A percentile compares a stretch with the other conserved stretches of the same genome.
These are phyloP conservation scores for Merodon equestris DNA, from an alignment of 2,888 invertebrate species.

Conservation along the genomic window DNA sequence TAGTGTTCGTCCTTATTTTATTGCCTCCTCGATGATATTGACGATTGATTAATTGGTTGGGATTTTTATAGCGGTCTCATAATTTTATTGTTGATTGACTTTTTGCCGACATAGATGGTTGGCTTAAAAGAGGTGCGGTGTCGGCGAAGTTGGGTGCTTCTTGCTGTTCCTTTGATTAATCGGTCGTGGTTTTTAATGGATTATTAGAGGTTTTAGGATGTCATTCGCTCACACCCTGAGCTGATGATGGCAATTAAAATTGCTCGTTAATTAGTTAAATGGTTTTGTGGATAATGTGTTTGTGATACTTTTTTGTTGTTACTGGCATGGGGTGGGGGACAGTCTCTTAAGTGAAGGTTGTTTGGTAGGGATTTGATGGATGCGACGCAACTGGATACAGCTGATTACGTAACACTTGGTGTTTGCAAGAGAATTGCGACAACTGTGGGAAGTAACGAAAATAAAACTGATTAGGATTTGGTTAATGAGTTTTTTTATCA, in stretches of 20 bases:
- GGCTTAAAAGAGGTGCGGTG: slow-evolving; percentile 2
- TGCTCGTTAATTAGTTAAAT: slow-evolving; percentile 64
- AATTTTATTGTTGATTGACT: slow-evolving; percentile 62
- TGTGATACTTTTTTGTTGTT: slow-evolving; percentile 16
- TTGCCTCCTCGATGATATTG: slow-evolving; percentile 46
- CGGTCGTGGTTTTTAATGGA: slow-evolving; percentile 64
- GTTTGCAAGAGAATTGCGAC: not conserved
- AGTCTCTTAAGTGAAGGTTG: not conserved
- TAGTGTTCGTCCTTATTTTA: slow-evolving; percentile 39
- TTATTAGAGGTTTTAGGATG: slow-evolving; percentile 62
- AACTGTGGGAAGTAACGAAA: too few species aligned
- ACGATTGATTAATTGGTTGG: slow-evolving; percentile 64
- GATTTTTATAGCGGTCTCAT: slow-evolving; percentile 66
- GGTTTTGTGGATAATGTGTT: slow-evolving; percentile 51
- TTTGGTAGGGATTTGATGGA: slow-evolving; percentile 42
- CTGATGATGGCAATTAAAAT: slow-evolving; percentile 60
- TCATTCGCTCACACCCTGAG: slow-evolving; percentile 54
- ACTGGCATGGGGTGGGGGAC: not conserved
- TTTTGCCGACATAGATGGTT: not conserved
- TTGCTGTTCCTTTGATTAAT: slow-evolving; percentile 61
- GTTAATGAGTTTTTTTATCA: too few species aligned
- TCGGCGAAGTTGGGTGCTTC: slow-evolving; percentile 12
- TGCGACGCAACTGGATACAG: slow-evolving; percentile 52
- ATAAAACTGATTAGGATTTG: too few species aligned
- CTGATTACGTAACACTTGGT: slow-evolving; percentile 43